Conservation (phyloP, 2,797 vertebrate genomes). For the Macropodus opercularis region DNA sequence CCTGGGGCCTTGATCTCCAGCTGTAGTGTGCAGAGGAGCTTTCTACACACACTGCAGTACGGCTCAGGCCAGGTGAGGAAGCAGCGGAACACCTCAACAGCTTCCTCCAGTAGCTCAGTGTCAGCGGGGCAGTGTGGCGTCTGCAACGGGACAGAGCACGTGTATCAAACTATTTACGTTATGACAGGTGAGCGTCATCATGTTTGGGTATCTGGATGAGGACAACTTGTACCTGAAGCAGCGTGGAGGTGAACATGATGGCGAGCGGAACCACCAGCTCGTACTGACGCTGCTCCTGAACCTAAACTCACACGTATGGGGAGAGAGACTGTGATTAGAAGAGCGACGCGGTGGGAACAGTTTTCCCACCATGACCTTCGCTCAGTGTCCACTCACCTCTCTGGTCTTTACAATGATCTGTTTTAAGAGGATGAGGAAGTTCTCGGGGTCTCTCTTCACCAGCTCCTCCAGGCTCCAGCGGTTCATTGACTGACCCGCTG, state of each 20-base stretch:
- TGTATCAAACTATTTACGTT: too few species aligned
- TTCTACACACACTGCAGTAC: conserved; percentile 87
- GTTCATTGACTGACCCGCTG: conserved; percentile 92
- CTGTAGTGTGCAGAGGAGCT: conserved; percentile 88
- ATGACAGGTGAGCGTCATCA: too few species aligned
- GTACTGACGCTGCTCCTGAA: conserved; percentile 90
- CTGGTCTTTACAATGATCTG: conserved; percentile 90
- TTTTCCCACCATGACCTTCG: not conserved
- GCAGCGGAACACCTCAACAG: conserved; percentile 83
- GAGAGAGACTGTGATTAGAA: not conserved
- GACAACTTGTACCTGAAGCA: conserved; percentile 85
- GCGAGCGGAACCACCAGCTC: conserved; percentile 90
- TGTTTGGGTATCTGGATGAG: not conserved
- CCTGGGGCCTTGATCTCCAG: conserved; percentile 92
- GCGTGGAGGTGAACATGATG: conserved; percentile 91
- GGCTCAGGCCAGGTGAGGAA: conserved; percentile 96
- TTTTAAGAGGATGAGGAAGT: conserved; percentile 94
- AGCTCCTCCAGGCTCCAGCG: conserved; percentile 97
- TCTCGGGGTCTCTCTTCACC: conserved; percentile 90
- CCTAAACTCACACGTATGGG: conserved; percentile 74
- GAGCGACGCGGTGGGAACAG: not conserved
- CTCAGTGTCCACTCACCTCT: conserved; percentile 81
- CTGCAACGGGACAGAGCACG: conserved; percentile 68
- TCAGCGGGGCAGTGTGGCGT: conserved; percentile 88
- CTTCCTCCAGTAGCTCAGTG: conserved; percentile 85